Percentiles rank a stretch among this genome's conserved stretches.
phyloP scores from a whole-genome alignment of 2,888 invertebrate genomes.

The Prosapia bicincta region DNA sequence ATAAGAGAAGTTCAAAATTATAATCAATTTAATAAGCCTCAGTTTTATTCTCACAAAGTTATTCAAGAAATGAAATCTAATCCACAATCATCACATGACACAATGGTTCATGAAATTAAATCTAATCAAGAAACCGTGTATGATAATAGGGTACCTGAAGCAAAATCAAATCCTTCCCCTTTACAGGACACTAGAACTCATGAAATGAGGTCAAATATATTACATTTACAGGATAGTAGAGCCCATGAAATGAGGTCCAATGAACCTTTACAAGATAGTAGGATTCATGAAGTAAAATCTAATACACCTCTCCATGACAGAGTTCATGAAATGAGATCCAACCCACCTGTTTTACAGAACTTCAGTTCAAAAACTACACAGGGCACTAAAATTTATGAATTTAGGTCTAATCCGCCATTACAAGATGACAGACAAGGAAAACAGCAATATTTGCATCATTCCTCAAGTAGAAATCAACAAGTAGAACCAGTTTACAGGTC shows the following conservation, averaged over 20 bases:
- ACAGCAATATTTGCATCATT: neutral
- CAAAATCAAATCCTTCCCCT: neutral
- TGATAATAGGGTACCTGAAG: neutral
- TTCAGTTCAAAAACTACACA: no score
- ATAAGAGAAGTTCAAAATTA: conserved; percentile 4
- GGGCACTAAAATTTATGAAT: neutral
- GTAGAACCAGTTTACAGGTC: neutral
- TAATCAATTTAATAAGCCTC: conserved; percentile 1
- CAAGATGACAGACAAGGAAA: neutral
- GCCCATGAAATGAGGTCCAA: neutral
- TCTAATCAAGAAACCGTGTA: neutral
- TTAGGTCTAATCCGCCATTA: neutral
- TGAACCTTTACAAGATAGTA: neutral
- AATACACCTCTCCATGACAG: neutral
- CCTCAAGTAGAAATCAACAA: neutral
- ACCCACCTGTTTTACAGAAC: no score
- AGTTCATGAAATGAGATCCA: neutral
- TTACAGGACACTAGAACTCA: neutral
- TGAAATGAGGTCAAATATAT: neutral
- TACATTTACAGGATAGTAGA: neutral
- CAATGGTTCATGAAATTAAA: neutral
- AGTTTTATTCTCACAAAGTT: neutral
- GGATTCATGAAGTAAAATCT: neutral
- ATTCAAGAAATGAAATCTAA: neutral
- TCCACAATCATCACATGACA: neutral